Conservation (phyloP, 2,113 vertebrate species). For the Grallaria varia region DNA sequence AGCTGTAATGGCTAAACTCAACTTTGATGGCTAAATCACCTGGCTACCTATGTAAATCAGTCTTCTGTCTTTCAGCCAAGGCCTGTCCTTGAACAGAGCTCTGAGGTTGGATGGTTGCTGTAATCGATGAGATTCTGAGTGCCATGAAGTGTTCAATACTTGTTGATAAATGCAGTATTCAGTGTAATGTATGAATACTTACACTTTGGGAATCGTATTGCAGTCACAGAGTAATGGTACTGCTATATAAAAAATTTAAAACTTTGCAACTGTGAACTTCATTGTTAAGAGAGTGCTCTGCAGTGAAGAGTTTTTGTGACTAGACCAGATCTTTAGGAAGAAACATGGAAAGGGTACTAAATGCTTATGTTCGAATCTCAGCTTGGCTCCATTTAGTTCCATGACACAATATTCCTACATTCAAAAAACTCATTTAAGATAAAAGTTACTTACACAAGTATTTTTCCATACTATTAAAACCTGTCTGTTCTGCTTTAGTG, state of each 20-base stretch:
- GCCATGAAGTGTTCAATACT: neutral
- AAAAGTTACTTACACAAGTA: neutral
- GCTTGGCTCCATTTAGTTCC: neutral
- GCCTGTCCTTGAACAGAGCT: neutral
- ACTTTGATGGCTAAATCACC: neutral
- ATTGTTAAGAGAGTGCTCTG: neutral
- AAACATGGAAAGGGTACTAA: neutral
- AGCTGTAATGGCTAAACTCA: neutral
- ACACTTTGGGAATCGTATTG: neutral
- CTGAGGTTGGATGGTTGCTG: accelerated
- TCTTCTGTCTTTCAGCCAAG: neutral
- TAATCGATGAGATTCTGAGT: accelerated
- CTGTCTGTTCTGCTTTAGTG: neutral
- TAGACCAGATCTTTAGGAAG: neutral
- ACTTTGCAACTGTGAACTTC: neutral
- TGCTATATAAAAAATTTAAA: neutral
- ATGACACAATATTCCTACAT: neutral
- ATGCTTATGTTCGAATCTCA: neutral
- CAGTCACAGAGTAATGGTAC: neutral
- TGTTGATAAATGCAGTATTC: neutral
- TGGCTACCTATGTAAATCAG: neutral
- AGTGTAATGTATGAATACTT: neutral
- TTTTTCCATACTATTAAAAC: neutral
- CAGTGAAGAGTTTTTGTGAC: neutral
- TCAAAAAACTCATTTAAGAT: neutral